phyloP scores from a whole-genome alignment of 2,888 invertebrate species.

The Brassicogethes aeneus region DNA sequence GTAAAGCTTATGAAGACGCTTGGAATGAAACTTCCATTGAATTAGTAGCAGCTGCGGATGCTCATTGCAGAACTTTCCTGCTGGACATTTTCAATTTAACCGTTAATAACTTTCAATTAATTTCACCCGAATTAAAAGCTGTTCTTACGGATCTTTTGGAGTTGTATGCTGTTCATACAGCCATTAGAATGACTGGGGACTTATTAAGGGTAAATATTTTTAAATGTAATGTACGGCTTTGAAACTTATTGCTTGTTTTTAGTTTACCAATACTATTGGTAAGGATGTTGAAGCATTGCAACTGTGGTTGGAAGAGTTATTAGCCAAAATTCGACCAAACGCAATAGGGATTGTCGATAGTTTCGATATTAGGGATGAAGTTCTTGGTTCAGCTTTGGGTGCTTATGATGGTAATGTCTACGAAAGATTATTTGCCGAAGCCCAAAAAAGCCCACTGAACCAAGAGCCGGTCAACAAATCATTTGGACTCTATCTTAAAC shows the following conservation, averaged over 20 bases:
- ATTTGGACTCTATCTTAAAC: constrained; percentile 66
- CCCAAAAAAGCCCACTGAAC: constrained; percentile 74
- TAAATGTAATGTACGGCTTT: no score
- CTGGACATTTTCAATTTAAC: constrained; percentile 60
- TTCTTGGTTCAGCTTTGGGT: constrained; percentile 67
- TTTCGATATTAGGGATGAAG: constrained; percentile 76
- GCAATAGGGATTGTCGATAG: constrained; percentile 87
- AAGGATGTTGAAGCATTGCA: constrained; percentile 52
- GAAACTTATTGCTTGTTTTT: no score
- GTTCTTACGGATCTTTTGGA: constrained; percentile 66
- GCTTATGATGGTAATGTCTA: constrained; percentile 80
- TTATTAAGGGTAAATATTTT: constrained; percentile 69
- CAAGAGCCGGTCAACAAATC: constrained; percentile 68
- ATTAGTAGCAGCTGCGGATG: constrained; percentile 73
- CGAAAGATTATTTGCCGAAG: constrained; percentile 68
- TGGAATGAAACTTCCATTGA: constrained; percentile 84
- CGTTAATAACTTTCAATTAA: constrained; percentile 41
- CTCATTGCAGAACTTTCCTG: constrained; percentile 77
- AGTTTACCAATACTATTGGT: constrained; percentile 62
- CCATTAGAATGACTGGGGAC: constrained; percentile 66
- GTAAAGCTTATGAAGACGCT: constrained; percentile 66
- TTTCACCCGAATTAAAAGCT: constrained; percentile 51
- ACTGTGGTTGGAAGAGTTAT: constrained; percentile 57
- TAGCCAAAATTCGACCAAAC: constrained; percentile 70
- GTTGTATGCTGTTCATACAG: constrained; percentile 69